phyloP scores from a whole-genome alignment of 2,888 invertebrate genomes.

The Ormyrus rosae region DNA sequence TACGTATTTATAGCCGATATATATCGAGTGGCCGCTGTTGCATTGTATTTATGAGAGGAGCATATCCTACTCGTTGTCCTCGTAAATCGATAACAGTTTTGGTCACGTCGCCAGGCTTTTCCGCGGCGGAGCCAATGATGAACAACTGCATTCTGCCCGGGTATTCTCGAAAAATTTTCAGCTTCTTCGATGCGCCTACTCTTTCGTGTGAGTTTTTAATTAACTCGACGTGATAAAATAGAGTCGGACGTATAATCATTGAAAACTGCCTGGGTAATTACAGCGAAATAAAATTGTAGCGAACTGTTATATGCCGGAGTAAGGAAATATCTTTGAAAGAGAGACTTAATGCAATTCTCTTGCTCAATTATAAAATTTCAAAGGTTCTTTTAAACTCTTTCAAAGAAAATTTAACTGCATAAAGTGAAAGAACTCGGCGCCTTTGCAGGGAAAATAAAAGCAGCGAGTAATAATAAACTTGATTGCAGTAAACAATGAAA shows the following conservation, averaged over 20 bases:
- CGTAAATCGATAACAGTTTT: conserved; percentile 69
- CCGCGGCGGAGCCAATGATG: conserved; percentile 29
- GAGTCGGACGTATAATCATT: too few relatives aligned
- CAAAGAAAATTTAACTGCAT: background rate
- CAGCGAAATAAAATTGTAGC: too few relatives aligned
- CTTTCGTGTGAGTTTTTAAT: background rate
- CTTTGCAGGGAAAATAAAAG: background rate
- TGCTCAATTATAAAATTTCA: background rate
- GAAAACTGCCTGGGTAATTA: too few relatives aligned
- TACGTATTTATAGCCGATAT: conserved; percentile 70
- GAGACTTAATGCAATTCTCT: background rate
- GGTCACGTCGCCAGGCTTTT: conserved; percentile 56
- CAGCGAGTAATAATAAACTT: conserved; percentile 2
- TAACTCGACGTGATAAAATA: too few relatives aligned
- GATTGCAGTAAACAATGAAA: conserved; percentile 24
- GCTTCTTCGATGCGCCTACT: background rate
- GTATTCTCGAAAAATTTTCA: conserved; percentile 12
- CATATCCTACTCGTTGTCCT: conserved; percentile 59
- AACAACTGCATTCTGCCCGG: background rate
- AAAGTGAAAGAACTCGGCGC: background rate
- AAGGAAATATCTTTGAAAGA: background rate
- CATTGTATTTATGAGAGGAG: conserved; percentile 66
- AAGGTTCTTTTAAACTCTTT: background rate
- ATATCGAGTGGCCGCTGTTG: conserved; percentile 52
- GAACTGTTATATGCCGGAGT: too few relatives aligned